Base-by-base conservation (phyloP, 2,797 vertebrate genomes). In the Enteromius paludinosus region DNA sequence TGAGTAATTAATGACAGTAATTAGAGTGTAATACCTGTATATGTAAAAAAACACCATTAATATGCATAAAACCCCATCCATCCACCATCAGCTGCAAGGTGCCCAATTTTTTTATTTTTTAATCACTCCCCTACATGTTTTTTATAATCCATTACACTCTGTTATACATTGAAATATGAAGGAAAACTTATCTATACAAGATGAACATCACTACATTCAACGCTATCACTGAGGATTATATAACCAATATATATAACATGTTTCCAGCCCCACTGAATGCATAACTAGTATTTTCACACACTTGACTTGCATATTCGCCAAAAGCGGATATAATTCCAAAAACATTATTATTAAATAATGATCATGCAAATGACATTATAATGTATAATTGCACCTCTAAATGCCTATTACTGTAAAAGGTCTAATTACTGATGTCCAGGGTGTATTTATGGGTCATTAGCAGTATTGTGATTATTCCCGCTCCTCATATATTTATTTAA, bases 341-440 rank as follows among this genome's bases (percentile, higher is more conserved):
- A n/a, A 14, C 3, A 35, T 73, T 9, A 73, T 71, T 3, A 71
- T 38, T 54, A 35, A 54, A 54, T 73, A 3, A 54, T 35, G n/a
- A 35, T 47, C 14, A 54, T n/a, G 28, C 47, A 73, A 54, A 73
- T 54, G 9, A 73, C 5, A 2, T 72, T n/a, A 35, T 73, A 15
- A 35, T 54, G 54, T 73, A 54, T 15, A 73, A 73, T n/a, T 73
- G 70, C 20, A 54, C 47, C 30, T 54, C 28, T 54, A 54, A 54
- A 54, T 35, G 70, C 28, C 18, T 35, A 30, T n/a, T 23, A 73
- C n/a, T 73, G 47, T 54, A 73, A 73, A 73, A 35, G 30, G 47
- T 73, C 71, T 54, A 54, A 73, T 73, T 54, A 73, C 20, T 23
- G 47, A 54, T 73, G 71, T 73, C 71, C 71, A 35, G 47, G 47